phyloP scores from a whole-genome alignment of 2,888 invertebrate genomes.

The Drosophila neonasuta region DNA sequence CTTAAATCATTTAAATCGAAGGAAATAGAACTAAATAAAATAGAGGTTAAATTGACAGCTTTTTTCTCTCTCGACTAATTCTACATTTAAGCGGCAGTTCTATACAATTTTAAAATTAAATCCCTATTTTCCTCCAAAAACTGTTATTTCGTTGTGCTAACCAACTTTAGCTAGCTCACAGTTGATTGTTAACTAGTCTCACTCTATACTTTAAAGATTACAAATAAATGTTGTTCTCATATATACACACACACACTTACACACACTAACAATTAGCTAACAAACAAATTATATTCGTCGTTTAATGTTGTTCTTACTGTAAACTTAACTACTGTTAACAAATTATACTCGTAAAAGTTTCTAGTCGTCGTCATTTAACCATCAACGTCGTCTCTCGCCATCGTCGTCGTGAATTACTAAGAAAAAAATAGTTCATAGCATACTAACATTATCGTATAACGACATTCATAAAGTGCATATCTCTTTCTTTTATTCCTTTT shows the following conservation, averaged over 20 bases:
- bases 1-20: too few species aligned
- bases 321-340: slow-evolving; percentile 26
- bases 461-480: slow-evolving; percentile 67
- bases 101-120: background rate
- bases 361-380: slow-evolving; percentile 38
- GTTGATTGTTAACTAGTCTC: slow-evolving; percentile 46
- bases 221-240: slow-evolving; percentile 58
- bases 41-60: background rate
- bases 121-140: slow-evolving; percentile 2
- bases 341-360: slow-evolving; percentile 19
- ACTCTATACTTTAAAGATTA: slow-evolving; percentile 27
- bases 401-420: slow-evolving; percentile 30
- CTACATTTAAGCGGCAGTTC: slow-evolving; percentile 2
- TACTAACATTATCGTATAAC: slow-evolving; percentile 49
- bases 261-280: slow-evolving; percentile 18
- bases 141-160: slow-evolving; percentile 41
- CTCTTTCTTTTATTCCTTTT: slow-evolving; percentile 71
- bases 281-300: slow-evolving; percentile 38
- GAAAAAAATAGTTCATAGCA: slow-evolving; percentile 43
- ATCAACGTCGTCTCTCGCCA: slow-evolving; percentile 29
- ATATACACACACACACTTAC: slow-evolving; percentile 23
- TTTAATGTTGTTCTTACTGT: slow-evolving; percentile 64
- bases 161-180: slow-evolving; percentile 39
- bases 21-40: too few species aligned
- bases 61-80: background rate